Evolutionary conservation across 1,140 invertebrate species (phyloP), one percentile per base, ranked within the genome.

Genomic region (Magallana angulata): DNA sequence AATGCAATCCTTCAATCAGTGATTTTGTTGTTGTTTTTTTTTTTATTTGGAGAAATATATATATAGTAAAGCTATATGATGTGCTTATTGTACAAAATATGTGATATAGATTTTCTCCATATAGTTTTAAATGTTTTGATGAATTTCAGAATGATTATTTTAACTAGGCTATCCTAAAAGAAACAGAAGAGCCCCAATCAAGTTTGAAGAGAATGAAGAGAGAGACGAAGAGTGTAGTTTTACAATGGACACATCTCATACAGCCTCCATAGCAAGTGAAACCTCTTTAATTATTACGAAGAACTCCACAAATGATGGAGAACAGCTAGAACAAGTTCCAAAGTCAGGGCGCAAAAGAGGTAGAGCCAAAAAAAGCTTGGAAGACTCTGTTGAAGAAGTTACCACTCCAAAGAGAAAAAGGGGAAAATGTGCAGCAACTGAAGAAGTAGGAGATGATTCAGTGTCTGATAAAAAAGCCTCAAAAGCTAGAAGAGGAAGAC

Each of bases 91-190:
- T 48, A 48, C 36, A 48, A 48, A 48, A 2, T 48, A 48, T 48
- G 5, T 5, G 5, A 48, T 2, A 48, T 5, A 48, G 36, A 48
- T 48, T 48, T 48, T 48, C 36, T 24, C 36, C 36, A 48, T 48
- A 48, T 48, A 24, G 24, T 24, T 0, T 48, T 2, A 2, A 48
- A 48, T 48, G 5, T 48, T 48, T 48, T 48, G 36, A 48, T 48
- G 36, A 48, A 48, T 48, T 48, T 48, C 36, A 48, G 36, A 48
- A 48, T 48, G 36, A 48, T 48, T 4, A 48, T 48, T 5, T 48
- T 48, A 48, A 16, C 68, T 76, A 76, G 68, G 68, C 68, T 76
- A 76, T 76, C 68, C 68, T 12, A 76, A 76, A 76, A 76, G 68
- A 76, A 76, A 76, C 24, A 76, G 68, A 36, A 76, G 36, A 76